Base-by-base conservation (phyloP, 2,113 vertebrate species). In the Urocolius indicus region DNA sequence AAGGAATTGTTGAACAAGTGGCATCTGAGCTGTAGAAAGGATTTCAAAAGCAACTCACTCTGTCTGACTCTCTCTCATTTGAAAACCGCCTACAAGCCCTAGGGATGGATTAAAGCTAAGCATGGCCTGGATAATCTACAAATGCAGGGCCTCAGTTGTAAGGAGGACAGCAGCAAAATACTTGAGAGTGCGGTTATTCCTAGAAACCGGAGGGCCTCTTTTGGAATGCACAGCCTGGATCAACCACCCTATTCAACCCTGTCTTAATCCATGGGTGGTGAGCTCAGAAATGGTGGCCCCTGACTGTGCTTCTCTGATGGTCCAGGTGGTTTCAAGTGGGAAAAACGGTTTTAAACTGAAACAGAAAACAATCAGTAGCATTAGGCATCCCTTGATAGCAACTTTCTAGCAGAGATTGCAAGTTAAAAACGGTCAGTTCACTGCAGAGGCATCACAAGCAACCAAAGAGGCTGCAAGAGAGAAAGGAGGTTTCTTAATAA, bases 21-120 rank as follows among this genome's bases (percentile, higher is more conserved):
- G 81, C 67, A 94, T 89, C 81, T 55, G 49, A 96, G 78, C 66
- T 67, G 41, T 11, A 94, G 82, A 91, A 94, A 84, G 58, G 61
- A 93, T 87, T 93, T 87, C 87, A 94, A 93, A 95, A 93, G 93
- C 58, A 90, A 79, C 55, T 67, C 24, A 22, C 55, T 89, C 73
- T 57, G 52, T 48, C 80, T 76, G 77, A 65, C 48, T 92, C 68
- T n/a, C 68, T 86, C 69, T 89, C 51, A 73, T 91, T 66, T 91
- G 87, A 91, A 96, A 94, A 89, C 61, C 0, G 0, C 77, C 89
- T 73, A 48, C 36, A 45, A 85, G 67, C 62, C 80, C 75, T 41
- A 96, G 58, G 18, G 81, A 94, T 66, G 49, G 69, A 95, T 93
- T 89, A 91, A 94, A 91, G 81, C 87, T 36, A 79, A 94, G 62